A percentile compares a stretch with the other conserved stretches of the same genome.
phyloP scores from a whole-genome alignment of 2,113 vertebrate genomes.

The Thermophis baileyi region DNA sequence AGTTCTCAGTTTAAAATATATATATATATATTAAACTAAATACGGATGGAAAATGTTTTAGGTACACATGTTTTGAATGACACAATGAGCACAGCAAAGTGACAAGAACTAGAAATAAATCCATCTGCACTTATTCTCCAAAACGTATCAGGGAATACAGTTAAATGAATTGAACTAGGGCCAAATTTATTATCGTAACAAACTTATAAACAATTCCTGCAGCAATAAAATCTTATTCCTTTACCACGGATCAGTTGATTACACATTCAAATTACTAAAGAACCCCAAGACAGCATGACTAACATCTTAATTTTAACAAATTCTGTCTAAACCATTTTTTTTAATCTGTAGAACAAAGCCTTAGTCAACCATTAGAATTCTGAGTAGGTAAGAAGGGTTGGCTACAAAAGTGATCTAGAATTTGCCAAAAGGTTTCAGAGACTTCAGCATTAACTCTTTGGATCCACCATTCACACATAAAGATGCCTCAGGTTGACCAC shows the following conservation, averaged over 20 bases:
- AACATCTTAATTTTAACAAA: background rate
- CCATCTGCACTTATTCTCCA: background rate
- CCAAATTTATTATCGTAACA: background rate
- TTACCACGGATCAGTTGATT: background rate
- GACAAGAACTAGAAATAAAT: background rate
- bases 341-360: background rate
- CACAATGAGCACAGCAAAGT: background rate
- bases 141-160: background rate
- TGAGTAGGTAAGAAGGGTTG: background rate
- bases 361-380: background rate
- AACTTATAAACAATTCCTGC: background rate
- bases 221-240: background rate
- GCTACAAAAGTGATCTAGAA: background rate
- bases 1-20: background rate
- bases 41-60: background rate
- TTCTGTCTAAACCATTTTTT: background rate
- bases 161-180: background rate
- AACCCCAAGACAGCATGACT: background rate
- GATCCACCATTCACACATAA: background rate
- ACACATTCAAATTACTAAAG: background rate
- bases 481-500: background rate
- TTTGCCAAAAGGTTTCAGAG: background rate
- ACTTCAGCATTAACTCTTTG: background rate
- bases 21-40: background rate
- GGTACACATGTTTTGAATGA: background rate